Evolutionary conservation across 2,113 vertebrate genomes (phyloP).

Genomic region (Corynorhinus townsendii): DNA sequence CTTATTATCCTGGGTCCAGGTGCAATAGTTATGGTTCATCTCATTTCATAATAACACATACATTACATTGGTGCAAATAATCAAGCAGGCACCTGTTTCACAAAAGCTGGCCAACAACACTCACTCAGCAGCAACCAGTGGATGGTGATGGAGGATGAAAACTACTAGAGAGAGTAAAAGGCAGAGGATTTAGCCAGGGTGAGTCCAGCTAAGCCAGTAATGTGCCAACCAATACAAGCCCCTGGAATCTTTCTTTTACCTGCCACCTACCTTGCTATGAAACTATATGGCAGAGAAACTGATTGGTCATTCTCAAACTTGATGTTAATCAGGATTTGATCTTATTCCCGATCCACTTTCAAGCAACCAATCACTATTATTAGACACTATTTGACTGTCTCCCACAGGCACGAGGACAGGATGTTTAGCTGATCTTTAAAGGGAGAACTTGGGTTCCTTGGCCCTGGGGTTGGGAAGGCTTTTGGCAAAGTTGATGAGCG

Average conservation of each 20-base stretch:
- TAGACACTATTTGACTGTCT: not conserved
- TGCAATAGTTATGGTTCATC: slow-evolving; percentile 57
- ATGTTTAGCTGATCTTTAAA: slow-evolving; percentile 9
- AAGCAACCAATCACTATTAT: not conserved
- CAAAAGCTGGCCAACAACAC: not conserved
- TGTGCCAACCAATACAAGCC: fast-evolving
- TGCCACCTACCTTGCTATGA: not conserved
- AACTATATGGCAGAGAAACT: not conserved
- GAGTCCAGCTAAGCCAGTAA: fast-evolving
- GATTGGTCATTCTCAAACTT: not conserved
- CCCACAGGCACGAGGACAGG: not conserved
- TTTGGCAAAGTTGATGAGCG: not conserved
- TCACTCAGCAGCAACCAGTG: not conserved
- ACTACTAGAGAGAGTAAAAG: not conserved
- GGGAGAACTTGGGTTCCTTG: not conserved
- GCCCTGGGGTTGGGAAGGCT: not conserved
- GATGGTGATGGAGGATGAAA: not conserved
- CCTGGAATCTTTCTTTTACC: not conserved
- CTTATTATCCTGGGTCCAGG: slow-evolving; percentile 41
- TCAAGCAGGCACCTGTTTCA: slow-evolving; percentile 60
- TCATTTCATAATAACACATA: slow-evolving; percentile 36
- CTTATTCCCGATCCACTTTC: not conserved
- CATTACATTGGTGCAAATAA: slow-evolving; percentile 53
- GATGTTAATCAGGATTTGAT: not conserved
- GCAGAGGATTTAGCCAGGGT: not conserved